These are phyloP conservation scores for Tiliqua scincoides DNA, from an alignment of 2,113 vertebrate genomes.

Conservation along the genomic window DNA sequence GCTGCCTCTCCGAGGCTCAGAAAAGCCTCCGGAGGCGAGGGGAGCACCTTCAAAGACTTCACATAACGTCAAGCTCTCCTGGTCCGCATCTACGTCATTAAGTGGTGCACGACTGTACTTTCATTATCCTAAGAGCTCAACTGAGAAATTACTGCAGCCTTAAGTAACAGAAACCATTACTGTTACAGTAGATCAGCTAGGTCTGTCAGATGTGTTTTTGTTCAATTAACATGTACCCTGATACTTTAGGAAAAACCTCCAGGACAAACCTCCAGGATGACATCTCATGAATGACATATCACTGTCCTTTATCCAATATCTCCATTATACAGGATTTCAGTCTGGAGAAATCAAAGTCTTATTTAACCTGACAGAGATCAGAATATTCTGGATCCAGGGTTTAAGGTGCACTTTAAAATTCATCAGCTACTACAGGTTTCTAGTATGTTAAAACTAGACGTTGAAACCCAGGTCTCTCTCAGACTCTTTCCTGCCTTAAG, in stretches of 20 bases:
- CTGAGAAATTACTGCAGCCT: neutral
- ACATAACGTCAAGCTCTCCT: too few species aligned
- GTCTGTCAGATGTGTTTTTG: neutral
- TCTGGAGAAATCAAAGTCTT: neutral
- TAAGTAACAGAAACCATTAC: neutral
- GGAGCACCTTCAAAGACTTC: too few species aligned
- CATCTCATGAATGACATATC: neutral
- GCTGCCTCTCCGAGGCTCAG: too few species aligned
- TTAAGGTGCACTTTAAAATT: slow-evolving; percentile 1
- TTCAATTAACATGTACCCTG: neutral
- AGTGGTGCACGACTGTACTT: too few species aligned
- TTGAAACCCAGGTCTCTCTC: neutral
- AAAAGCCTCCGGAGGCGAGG: too few species aligned
- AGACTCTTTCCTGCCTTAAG: neutral
- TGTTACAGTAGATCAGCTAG: neutral
- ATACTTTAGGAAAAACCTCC: neutral
- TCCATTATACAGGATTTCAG: neutral
- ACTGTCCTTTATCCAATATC: neutral
- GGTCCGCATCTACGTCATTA: too few species aligned
- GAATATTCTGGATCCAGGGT: neutral
- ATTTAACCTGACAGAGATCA: slow-evolving; percentile 1
- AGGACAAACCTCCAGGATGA: neutral
- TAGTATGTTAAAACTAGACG: neutral
- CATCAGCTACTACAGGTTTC: slow-evolving; percentile 17
- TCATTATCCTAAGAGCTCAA: neutral